Percentiles rank a stretch among this genome's conserved stretches.
These are phyloP conservation scores for Chymomyza costata DNA, from an alignment of 1,140 invertebrate genomes.

Conservation along the genomic window DNA sequence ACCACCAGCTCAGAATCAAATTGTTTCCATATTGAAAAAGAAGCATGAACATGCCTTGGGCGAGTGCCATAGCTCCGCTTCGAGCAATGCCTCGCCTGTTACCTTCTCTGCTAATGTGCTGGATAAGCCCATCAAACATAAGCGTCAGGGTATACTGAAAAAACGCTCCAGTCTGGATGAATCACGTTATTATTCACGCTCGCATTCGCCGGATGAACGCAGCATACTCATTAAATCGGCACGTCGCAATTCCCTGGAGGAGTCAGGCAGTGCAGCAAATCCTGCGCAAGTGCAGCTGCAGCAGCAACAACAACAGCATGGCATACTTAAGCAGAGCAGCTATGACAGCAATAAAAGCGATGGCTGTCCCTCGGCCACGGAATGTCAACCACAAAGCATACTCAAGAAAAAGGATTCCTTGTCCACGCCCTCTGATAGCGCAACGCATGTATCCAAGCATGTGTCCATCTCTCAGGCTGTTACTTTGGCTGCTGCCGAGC, in stretches of 20 bases:
- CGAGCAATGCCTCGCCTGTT: constrained; percentile 80
- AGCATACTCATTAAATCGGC: constrained; percentile 73
- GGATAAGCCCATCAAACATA: constrained; percentile 78
- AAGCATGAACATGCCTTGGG: constrained; percentile 79
- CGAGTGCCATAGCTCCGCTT: constrained; percentile 76
- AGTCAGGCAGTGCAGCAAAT: constrained; percentile 43
- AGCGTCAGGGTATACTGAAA: constrained; percentile 86
- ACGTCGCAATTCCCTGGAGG: constrained; percentile 76
- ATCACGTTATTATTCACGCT: constrained; percentile 76
- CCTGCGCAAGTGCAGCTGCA: constrained; percentile 34
- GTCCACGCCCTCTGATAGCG: constrained; percentile 77
- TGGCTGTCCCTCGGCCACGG: constrained; percentile 76
- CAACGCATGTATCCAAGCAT: constrained; percentile 76
- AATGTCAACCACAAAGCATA: constrained; percentile 85
- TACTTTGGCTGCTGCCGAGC: constrained; percentile 80
- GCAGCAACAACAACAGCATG: constrained; percentile 76
- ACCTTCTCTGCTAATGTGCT: constrained; percentile 83
- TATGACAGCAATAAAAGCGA: constrained; percentile 78
- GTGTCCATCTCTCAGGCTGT: constrained; percentile 84
- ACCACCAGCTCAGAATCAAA: constrained; percentile 74
- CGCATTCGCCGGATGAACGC: constrained; percentile 73
- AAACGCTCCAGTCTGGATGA: constrained; percentile 87
- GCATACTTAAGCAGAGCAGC: constrained; percentile 83
- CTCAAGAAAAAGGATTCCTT: constrained; percentile 82
- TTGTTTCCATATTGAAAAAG: constrained; percentile 87